Percentiles rank a stretch among this genome's conserved stretches.
Evolutionary conservation across 2,797 vertebrate species (phyloP).

Genomic region (Vultur gryphus): DNA sequence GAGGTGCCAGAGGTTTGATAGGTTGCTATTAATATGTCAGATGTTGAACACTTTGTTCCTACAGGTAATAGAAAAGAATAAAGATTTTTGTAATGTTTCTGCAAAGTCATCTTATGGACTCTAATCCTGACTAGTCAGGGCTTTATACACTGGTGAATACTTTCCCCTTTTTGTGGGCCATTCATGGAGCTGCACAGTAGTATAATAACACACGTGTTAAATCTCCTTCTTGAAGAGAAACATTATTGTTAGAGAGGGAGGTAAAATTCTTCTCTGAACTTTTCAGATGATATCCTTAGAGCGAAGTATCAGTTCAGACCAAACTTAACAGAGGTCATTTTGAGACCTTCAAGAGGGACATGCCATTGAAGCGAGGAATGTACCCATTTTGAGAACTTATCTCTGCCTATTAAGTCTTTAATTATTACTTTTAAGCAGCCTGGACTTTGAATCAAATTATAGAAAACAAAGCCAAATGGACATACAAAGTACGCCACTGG

Average conservation of each 20-base stretch:
- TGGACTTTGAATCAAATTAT: not conserved
- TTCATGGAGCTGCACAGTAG: not conserved
- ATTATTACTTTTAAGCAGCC: not conserved
- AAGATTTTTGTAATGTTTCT: not conserved
- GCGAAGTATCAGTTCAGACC: not conserved
- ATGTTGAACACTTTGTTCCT: not conserved
- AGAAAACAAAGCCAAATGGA: not conserved
- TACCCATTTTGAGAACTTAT: not conserved
- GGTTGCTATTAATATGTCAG: not conserved
- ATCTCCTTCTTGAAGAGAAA: not conserved
- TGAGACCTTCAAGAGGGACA: not conserved
- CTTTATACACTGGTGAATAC: not conserved
- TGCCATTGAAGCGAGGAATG: not conserved
- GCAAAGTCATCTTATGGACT: not conserved
- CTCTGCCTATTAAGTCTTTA: not conserved
- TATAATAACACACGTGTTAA: not conserved
- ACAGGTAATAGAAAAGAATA: not conserved
- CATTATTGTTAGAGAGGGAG: not conserved
- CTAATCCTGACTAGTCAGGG: not conserved
- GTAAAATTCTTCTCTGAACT: not conserved
- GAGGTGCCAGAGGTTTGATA: not conserved
- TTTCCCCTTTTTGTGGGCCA: not conserved
- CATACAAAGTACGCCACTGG: fast-evolving
- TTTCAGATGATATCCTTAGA: not conserved
- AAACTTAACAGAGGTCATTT: not conserved